A percentile compares a stretch with the other conserved stretches of the same genome.
These are phyloP conservation scores for Andricus grossulariae DNA, from an alignment of 1,140 invertebrate species.

Conservation along the genomic window DNA sequence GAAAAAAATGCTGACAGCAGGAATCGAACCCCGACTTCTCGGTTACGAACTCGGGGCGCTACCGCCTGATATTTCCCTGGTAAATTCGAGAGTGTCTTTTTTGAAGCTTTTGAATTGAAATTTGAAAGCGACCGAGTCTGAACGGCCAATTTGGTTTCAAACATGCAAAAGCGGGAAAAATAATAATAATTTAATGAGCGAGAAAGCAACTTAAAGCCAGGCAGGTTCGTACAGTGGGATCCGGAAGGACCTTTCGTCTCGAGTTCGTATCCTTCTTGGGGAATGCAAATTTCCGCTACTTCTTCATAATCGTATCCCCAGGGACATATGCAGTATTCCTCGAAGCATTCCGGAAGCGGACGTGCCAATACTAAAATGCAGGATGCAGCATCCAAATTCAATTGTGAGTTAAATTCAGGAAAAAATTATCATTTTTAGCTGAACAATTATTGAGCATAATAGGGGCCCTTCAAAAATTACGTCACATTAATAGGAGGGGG, in stretches of 20 bases:
- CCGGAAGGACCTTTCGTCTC: slow-evolving; percentile 75
- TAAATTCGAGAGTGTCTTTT: not conserved
- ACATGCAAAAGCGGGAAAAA: slow-evolving; percentile 30
- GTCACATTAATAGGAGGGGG: no score
- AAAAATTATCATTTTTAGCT: not conserved
- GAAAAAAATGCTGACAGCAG: no score
- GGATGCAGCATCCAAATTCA: slow-evolving; percentile 48
- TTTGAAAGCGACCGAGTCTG: not conserved
- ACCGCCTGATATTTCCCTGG: no score
- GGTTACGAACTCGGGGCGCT: no score
- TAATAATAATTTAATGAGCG: slow-evolving; percentile 39
- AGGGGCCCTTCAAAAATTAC: no score
- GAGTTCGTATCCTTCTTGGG: slow-evolving; percentile 64
- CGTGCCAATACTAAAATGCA: slow-evolving; percentile 71
- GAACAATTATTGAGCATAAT: no score
- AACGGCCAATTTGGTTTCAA: not conserved
- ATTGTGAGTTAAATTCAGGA: slow-evolving; percentile 14
- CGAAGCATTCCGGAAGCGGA: slow-evolving; percentile 74
- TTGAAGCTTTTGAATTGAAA: not conserved
- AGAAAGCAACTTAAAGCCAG: slow-evolving; percentile 57
- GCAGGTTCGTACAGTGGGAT: slow-evolving; percentile 70
- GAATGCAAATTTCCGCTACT: slow-evolving; percentile 67
- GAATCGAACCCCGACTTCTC: no score
- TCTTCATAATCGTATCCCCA: slow-evolving; percentile 71
- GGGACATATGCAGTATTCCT: slow-evolving; percentile 74